Base-by-base conservation (phyloP, 1,140 invertebrate species). In the Temnothorax nylanderi region DNA sequence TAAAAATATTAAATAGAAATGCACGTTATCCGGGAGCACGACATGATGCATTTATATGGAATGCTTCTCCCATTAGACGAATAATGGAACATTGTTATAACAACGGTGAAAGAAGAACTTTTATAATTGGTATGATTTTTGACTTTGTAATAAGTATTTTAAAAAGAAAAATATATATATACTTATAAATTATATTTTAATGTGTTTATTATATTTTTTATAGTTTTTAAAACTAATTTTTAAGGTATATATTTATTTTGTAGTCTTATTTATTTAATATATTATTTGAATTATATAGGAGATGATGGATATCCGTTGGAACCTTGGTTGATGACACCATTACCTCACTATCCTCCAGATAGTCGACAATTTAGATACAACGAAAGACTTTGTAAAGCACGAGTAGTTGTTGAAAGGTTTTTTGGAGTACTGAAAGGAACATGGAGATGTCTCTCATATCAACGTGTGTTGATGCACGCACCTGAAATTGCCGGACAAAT, bases 11-110 rank as follows among this genome's bases (percentile, higher is more conserved):
- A 2, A 71, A 71, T 32, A 71, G 49, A 6, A 71, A 71, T 16
- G 67, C 67, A 32, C n/a, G 65, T 49, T 71, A 71, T 32, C 67
- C 41, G 13, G 67, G 67, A 26, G 67, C 67, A 21, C 49, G 67
- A 26, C 49, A 71, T 32, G 41, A 69, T 26, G 37, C 65, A 1
- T 71, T 49, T 5, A 69, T 71, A 5, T 71, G 67, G 67, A 71
- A 3, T 72, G 26, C 44, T 18, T 49, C 44, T 72, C 47, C 26
- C 26, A 72, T 72, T 2, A 72, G 10, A 72, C 26, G 7, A 51
- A 26, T 4, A 0, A 72, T 72, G 69, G 21, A 72, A 3, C 4
- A 34, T 51, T 10, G 0, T 2, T 72, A 72, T 34, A 72, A 72
- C 2, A 13, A 37, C 13, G 62, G 62, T 5, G 62, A 65, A 65